Conservation (phyloP, 2,888 invertebrate species). For the Cancer borealis region DNA sequence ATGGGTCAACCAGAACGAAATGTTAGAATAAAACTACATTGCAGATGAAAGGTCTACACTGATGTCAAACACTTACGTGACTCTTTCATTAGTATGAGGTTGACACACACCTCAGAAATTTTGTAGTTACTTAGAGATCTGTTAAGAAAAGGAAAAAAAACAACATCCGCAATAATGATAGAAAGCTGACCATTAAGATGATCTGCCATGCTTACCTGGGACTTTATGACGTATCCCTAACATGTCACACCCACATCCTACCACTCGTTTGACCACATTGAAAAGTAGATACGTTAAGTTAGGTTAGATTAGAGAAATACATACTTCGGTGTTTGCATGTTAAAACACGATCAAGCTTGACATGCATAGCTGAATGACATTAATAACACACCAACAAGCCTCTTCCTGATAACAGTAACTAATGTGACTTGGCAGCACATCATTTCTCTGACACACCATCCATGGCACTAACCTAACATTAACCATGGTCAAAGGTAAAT, state of each 20-base stretch:
- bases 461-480: not conserved
- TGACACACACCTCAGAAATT: too few relatives aligned
- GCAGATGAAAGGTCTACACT: too few relatives aligned
- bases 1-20: too few relatives aligned
- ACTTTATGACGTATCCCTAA: not conserved
- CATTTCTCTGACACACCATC: not conserved
- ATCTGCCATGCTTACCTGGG: too few relatives aligned
- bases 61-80: too few relatives aligned
- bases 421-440: not conserved
- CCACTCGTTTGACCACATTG: not conserved
- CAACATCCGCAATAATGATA: too few relatives aligned
- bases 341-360: not conserved
- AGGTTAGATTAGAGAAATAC: not conserved
- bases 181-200: too few relatives aligned
- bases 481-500: not conserved
- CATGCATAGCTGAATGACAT: not conserved
- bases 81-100: too few relatives aligned
- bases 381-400: not conserved
- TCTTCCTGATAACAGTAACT: not conserved
- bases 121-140: too few relatives aligned
- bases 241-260: not conserved
- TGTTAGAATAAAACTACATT: too few relatives aligned
- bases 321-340: not conserved
- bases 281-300: not conserved
- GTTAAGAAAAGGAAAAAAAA: too few relatives aligned